Evolutionary conservation across 2,888 invertebrate genomes (phyloP).

Genomic region (Drosophila robusta): DNA sequence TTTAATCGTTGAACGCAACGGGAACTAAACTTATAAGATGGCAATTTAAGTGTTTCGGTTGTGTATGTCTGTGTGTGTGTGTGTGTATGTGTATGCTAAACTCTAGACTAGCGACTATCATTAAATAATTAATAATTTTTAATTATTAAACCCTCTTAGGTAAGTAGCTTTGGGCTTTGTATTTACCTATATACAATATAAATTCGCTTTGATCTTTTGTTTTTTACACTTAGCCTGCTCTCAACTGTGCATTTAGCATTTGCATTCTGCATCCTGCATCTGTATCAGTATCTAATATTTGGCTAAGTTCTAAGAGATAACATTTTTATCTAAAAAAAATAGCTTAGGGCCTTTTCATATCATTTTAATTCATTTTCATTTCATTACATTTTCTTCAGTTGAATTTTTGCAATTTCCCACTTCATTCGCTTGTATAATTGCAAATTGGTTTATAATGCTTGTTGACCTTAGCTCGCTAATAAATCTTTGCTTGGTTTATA

Average conservation of each 20-base stretch:
- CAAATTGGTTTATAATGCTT: conserved; percentile 57
- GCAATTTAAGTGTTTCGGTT: conserved; percentile 1
- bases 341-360: conserved; percentile 52
- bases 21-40: conserved; percentile 38
- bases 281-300: conserved; percentile 71
- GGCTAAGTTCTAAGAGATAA: conserved; percentile 80
- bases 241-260: conserved; percentile 37
- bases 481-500: conserved; percentile 61
- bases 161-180: conserved; percentile 55
- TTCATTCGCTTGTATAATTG: conserved; percentile 56
- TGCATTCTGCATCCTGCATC: conserved; percentile 26
- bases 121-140: conserved; percentile 65
- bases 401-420: conserved; percentile 28
- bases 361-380: conserved; percentile 18
- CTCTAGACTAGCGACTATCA: conserved; percentile 67
- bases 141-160: conserved; percentile 50
- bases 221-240: conserved; percentile 53
- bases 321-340: conserved; percentile 81
- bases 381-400: conserved; percentile 23
- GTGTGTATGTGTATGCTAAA: conserved; percentile 43
- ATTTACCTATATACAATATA: conserved; percentile 75
- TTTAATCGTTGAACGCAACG: conserved; percentile 43
- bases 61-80: conserved; percentile 21
- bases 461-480: conserved; percentile 62
- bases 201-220: conserved; percentile 75